These are phyloP conservation scores for Cuculus canorus DNA, from an alignment of 2,797 vertebrate species.

Conservation along the genomic window DNA sequence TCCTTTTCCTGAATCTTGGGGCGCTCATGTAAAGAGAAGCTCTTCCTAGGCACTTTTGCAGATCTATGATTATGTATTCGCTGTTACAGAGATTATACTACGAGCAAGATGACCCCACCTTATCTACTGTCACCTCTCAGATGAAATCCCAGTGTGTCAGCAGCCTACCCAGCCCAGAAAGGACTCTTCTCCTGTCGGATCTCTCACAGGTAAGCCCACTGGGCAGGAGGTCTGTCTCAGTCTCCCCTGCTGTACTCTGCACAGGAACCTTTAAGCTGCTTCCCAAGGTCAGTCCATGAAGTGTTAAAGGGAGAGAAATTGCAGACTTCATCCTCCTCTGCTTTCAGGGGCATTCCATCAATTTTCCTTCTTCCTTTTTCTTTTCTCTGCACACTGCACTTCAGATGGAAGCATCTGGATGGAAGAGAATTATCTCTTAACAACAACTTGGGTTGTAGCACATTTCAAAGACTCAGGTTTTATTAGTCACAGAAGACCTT, in stretches of 20 bases:
- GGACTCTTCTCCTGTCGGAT: background rate
- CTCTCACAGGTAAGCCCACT: background rate
- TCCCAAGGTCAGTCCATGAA: background rate
- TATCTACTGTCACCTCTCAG: background rate
- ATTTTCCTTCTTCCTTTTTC: conserved; percentile 17
- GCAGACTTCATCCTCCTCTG: background rate
- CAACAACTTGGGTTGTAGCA: conserved; percentile 41
- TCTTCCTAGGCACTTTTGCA: background rate
- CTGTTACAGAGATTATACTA: background rate
- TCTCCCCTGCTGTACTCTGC: background rate
- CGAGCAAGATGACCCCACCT: background rate
- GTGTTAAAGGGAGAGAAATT: background rate
- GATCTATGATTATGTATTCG: background rate
- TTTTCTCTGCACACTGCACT: background rate
- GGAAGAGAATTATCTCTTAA: conserved; percentile 60
- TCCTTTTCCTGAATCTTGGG: background rate
- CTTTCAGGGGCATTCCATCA: conserved; percentile 16
- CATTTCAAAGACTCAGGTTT: conserved; percentile 59
- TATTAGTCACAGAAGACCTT: conserved; percentile 64
- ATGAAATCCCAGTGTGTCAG: background rate
- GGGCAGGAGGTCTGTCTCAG: background rate
- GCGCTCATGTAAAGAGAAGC: background rate
- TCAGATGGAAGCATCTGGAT: conserved; percentile 57
- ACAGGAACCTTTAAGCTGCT: background rate
- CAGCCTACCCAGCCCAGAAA: background rate